These are phyloP conservation scores for Tapera naevia DNA, from an alignment of 2,797 vertebrate species.

Conservation along the genomic window DNA sequence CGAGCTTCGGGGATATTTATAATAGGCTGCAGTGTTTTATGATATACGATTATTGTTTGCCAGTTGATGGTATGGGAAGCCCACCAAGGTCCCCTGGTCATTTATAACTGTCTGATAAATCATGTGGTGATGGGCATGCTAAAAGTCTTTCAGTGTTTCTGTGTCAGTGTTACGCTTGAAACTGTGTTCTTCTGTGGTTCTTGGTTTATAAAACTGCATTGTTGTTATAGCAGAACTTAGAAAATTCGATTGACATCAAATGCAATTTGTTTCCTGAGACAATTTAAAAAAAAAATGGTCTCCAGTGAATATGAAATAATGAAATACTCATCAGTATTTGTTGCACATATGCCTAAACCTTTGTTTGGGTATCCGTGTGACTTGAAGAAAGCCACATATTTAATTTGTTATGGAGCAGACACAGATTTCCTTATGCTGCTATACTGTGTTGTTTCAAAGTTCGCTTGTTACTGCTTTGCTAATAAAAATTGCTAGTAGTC, in stretches of 20 bases:
- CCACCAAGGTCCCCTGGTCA: accelerated
- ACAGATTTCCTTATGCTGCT: neutral
- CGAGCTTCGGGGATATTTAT: neutral
- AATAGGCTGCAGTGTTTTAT: neutral
- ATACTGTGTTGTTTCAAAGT: neutral
- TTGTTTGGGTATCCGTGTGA: neutral
- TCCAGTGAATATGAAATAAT: neutral
- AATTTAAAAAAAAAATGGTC: neutral
- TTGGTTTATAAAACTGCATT: neutral
- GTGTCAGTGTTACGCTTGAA: neutral
- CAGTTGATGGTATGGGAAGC: neutral
- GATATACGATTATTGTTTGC: neutral
- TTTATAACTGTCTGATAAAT: neutral
- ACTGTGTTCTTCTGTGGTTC: neutral
- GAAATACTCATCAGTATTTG: neutral
- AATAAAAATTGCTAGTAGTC: neutral
- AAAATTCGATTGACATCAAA: neutral
- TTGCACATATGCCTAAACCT: neutral
- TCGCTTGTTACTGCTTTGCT: neutral
- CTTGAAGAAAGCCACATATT: neutral
- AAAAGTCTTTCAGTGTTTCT: neutral
- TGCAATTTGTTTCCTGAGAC: neutral
- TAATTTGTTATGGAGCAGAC: neutral
- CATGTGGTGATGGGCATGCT: accelerated
- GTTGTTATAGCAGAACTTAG: neutral